phyloP scores from a whole-genome alignment of 64 coral and sea anemone species.

The Montipora capricornis region DNA sequence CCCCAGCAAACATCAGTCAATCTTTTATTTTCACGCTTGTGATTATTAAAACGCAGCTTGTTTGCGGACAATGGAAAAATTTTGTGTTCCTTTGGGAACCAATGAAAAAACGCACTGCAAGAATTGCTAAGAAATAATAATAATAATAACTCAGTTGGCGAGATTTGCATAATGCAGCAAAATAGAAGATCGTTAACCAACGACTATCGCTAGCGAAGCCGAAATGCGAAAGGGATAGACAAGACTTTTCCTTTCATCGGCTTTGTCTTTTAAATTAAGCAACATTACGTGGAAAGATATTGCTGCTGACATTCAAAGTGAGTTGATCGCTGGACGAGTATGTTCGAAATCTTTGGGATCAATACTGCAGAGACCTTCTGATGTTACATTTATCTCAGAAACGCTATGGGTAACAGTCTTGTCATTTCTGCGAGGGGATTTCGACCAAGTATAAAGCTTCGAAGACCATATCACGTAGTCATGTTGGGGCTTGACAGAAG shows the following conservation, averaged over 20 bases:
- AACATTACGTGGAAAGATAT: not conserved
- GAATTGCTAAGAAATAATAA: no score
- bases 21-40: not conserved
- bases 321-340: not conserved
- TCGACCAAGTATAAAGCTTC: constrained; percentile 80
- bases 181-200: not conserved
- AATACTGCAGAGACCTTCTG: not conserved
- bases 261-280: constrained; percentile 17
- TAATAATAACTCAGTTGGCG: not conserved
- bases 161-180: constrained; percentile 45
- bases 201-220: not conserved
- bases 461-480: constrained; percentile 90
- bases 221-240: not conserved
- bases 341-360: not conserved
- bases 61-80: not conserved
- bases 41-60: not conserved
- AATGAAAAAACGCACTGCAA: not conserved
- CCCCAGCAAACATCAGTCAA: not conserved
- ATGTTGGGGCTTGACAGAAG: constrained; percentile 97
- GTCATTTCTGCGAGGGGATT: constrained; percentile 81
- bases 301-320: not conserved
- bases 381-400: constrained; percentile 2
- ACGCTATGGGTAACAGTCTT: constrained; percentile 73
- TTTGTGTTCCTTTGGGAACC: not conserved
- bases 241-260: not conserved